Evolutionary conservation across 2,888 invertebrate species (phyloP), one percentile per base, ranked within the genome.

Genomic region (Caenorhabditis zanzibari): DNA sequence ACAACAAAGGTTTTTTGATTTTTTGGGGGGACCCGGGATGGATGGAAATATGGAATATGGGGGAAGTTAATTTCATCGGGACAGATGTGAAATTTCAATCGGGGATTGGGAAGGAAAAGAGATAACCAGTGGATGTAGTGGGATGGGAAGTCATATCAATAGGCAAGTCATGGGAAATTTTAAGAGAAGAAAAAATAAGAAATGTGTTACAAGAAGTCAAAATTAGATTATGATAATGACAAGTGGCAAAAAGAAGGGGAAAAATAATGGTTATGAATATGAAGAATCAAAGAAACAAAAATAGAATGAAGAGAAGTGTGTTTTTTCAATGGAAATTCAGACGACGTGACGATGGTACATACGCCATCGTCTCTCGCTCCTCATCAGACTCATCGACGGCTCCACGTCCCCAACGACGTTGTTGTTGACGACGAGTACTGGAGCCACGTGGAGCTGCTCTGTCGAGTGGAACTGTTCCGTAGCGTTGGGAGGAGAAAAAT

Each of bases 321-420:
- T 32, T 10, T 4, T 22, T 22, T 71, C 38, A 72, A 44, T 72
- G 75, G 35, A 71, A 75, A 28, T 56, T 41, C 63, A 63, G 41
- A 72, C 75, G 49, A 61, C 81, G 41, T 6, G 49, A 47, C 47
- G 47, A 16, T 28, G 80, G 80, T 26, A 52, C 44, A 32, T 58
- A 64, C 9, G 47, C 66, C 19, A n/a, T n/a, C n/a, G 24, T 28
- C 56, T 71, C 66, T n/a, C 41, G 63, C 24, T 83, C 83, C 54
- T 83, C 83, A 35, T 80, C 79, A 14, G 79, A 80, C 26, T 80
- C 83, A 16, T 75, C 80, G 12, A 76, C 26, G 9, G 83, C 59
- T 52, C 47, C 47, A 47, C 80, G 76, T 19, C 83, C 83, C 83
- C 83, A 83, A 32, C 83, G 71, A 38, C 83, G 79, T 58, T 68